Base-by-base conservation (phyloP, 1,140 invertebrate genomes). In the Zaprionus vittiger region DNA sequence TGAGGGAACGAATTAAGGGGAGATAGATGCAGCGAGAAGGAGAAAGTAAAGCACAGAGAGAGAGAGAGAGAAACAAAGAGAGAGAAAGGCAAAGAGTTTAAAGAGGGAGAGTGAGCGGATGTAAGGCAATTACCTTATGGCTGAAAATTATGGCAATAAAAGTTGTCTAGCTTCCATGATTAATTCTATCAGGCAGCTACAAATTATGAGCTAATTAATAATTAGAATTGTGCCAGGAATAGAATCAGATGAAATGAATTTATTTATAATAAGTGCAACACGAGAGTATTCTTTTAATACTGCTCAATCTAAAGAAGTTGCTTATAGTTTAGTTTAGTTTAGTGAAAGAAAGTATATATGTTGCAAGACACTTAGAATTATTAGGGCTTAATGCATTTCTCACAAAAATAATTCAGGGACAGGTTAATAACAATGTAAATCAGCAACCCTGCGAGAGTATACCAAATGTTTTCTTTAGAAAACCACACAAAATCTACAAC, bases 121-220 rank as follows among this genome's bases (percentile, higher is more conserved):
- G 37, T 26, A 47, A 41, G 54, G 67, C 67, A 70, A 60, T 69
- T 69, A 61, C 41, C 54, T 47, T 15, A 24, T 34, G 41, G 14
- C 31, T 17, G 17, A 47, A 49, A 68, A 60, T 60, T 59, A 60
- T 59, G 65, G 55, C 56, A 28, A n/a, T 59, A 24, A 59, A 59
- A 49, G 38, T 62, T 9, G 24, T 52, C 47, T 52, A 24, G 47
- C 47, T 52, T 52, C 47, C 47, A 52, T 52, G 17, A 52, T 52
- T 52, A 22, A 52, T 24, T 52, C 11, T 14, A 52, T 24, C 22
- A 20, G 22, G 4, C 47, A 52, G 12, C 47, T 52, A 52, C 20
- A 52, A 52, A 52, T 52, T 22, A 52, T 24, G 47, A 14, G 47
- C 47, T 22, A 52, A 52, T 52, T 12, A 52, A 52, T 52, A 52